Percentiles rank a stretch among this genome's conserved stretches.
Evolutionary conservation across 1,140 invertebrate species (phyloP).

Genomic region (Acarapis woodi): DNA sequence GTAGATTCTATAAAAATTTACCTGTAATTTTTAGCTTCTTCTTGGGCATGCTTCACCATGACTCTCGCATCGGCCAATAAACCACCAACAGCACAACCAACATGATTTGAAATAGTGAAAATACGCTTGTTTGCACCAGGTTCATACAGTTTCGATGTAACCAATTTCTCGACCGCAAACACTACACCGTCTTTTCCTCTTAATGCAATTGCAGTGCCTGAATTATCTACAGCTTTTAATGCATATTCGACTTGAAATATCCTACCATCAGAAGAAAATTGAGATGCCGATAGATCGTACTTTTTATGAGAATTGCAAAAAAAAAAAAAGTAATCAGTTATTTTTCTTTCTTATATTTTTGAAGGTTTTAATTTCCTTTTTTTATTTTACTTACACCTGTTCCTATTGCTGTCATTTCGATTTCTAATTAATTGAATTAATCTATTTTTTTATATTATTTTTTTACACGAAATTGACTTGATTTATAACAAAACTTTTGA

Average conservation of each 20-base stretch:
- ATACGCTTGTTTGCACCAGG: constrained; percentile 69
- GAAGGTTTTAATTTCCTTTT: too few species aligned
- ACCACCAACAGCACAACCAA: constrained; percentile 77
- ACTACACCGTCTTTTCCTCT: constrained; percentile 85
- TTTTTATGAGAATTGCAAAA: constrained; percentile 27
- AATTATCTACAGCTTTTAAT: constrained; percentile 94
- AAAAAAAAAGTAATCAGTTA: neutral
- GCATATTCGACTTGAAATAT: constrained; percentile 99
- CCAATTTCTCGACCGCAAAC: constrained; percentile 86
- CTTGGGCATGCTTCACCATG: constrained; percentile 58
- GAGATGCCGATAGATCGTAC: constrained; percentile 96
- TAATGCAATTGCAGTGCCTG: constrained; percentile 79
- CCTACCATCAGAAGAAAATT: constrained; percentile 94
- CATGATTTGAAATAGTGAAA: constrained; percentile 71
- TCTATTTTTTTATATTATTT: too few species aligned
- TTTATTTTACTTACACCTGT: constrained; percentile 52
- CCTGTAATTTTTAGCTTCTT: constrained; percentile 68
- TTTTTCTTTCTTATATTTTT: neutral
- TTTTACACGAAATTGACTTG: too few species aligned
- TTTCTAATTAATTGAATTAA: neutral
- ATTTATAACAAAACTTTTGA: too few species aligned
- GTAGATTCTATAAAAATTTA: too few species aligned
- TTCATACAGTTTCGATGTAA: constrained; percentile 90
- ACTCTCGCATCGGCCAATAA: constrained; percentile 75
- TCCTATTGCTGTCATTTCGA: constrained; percentile 68